phyloP scores from a whole-genome alignment of 2,888 invertebrate genomes.

The Ennomos erosarius region DNA sequence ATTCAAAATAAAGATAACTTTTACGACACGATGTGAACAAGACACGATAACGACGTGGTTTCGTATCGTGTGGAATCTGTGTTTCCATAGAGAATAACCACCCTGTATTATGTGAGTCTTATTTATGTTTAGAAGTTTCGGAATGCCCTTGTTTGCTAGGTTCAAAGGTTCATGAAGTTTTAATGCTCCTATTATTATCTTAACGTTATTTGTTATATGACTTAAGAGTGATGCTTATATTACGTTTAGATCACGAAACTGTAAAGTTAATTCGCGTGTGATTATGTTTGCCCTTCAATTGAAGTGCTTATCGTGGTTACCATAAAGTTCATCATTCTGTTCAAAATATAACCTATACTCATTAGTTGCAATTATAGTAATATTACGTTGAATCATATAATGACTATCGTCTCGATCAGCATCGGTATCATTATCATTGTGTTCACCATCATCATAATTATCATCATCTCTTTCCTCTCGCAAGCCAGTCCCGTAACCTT shows the following conservation, averaged over 20 bases:
- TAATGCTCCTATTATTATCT: conserved; percentile 17
- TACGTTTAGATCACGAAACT: conserved; percentile 45
- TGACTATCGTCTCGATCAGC: neutral
- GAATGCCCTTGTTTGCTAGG: conserved; percentile 6
- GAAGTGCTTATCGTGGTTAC: conserved; percentile 21
- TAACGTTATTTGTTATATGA: conserved; percentile 31
- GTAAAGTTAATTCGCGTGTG: conserved; percentile 32
- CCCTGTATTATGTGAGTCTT: too few species aligned
- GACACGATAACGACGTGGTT: too few species aligned
- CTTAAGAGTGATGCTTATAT: conserved; percentile 39
- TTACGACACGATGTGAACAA: too few species aligned
- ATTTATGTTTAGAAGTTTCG: conserved; percentile 2
- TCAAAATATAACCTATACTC: too few species aligned
- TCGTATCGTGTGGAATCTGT: too few species aligned
- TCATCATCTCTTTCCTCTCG: too few species aligned
- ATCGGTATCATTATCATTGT: neutral
- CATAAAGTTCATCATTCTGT: conserved; percentile 34
- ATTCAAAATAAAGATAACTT: too few species aligned
- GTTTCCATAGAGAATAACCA: too few species aligned
- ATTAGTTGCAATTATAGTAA: too few species aligned
- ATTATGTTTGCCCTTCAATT: conserved; percentile 41
- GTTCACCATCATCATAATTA: neutral
- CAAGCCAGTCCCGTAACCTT: too few species aligned
- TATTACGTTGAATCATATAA: too few species aligned
- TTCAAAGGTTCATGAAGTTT: conserved; percentile 6